phyloP scores from a whole-genome alignment of 2,113 vertebrate species.

The Girardinichthys multiradiatus region DNA sequence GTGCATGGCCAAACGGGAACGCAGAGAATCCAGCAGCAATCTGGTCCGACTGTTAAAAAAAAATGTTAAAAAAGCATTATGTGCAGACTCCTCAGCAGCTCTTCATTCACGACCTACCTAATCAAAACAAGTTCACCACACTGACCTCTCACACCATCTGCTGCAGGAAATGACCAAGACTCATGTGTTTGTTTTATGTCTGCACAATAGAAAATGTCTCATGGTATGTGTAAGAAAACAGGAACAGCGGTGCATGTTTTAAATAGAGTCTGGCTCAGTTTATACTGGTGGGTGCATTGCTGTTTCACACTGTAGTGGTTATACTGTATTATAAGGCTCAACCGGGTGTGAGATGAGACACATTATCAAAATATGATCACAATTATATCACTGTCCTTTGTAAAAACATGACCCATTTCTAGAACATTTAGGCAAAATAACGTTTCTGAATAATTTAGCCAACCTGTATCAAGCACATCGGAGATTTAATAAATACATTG shows the following conservation, averaged over 20 bases:
- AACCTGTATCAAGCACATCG: not conserved
- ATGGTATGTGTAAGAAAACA: slow-evolving; percentile 1
- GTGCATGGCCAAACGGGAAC: slow-evolving; percentile 58
- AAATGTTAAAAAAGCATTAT: slow-evolving; percentile 29
- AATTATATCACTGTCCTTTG: not conserved
- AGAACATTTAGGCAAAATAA: no score
- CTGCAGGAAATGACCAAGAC: slow-evolving; percentile 44
- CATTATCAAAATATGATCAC: not conserved
- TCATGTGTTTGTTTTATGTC: slow-evolving; percentile 11
- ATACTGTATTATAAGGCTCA: not conserved
- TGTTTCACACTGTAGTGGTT: not conserved
- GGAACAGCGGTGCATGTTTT: not conserved
- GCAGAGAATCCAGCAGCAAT: slow-evolving; percentile 68
- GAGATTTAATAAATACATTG: no score
- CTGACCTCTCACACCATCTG: slow-evolving; percentile 13
- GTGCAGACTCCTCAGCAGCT: slow-evolving; percentile 29
- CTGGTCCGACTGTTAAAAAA: slow-evolving; percentile 33
- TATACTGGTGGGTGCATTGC: not conserved
- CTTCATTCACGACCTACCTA: slow-evolving; percentile 40
- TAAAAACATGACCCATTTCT: not conserved
- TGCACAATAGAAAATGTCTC: slow-evolving; percentile 13
- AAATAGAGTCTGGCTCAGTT: slow-evolving; percentile 1
- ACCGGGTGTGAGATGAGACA: not conserved
- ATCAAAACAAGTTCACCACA: slow-evolving; percentile 23
- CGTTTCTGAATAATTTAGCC: not conserved